Evolutionary conservation across 2,113 vertebrate species (phyloP), one percentile per base, ranked within the genome.

Genomic region (Aegotheles bennettii): DNA sequence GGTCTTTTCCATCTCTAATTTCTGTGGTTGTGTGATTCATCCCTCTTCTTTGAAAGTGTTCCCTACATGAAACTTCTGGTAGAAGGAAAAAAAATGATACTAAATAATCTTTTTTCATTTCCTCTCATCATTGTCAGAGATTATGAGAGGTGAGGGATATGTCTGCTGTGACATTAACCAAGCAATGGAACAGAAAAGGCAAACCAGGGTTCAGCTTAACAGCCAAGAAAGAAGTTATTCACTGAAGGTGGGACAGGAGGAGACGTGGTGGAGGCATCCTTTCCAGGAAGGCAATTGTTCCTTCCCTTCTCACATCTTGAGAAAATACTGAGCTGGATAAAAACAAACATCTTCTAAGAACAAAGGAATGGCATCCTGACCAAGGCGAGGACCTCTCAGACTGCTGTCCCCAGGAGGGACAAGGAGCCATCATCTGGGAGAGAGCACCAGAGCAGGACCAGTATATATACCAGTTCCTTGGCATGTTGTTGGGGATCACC

Each of bases 1-100:
- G 86, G 88, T 92, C 90, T 75, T 96, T 94, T 94, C 94, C 90
- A 42, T 94, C 94, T 96, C 90, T 96, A 92, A 95, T 96, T 96
- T 95, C 94, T 96, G 73, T 89, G 65, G 51, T 45, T 89, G 76
- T 74, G 40, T 90, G 57, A 96, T 96, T 96, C 93, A 95, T 95
- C 80, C 83, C 65, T 84, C 86, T 82, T 90, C 94, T 97, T 84
- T 89, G 88, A 90, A 90, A 93, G 73, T 10, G 88, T 94, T 94
- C 88, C 94, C 76, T 86, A 70, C 86, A 82, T 16, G 64, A 89
- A 91, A 80, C 6, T 0, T 74, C 94, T 91, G 31, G 2, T 63
- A 47, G 16, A 20, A 43, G 56, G 35, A 40, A 21, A 21, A 81
- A 73, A 87, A 88, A 83, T 42, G 23, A 75, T 40, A 83, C 65